Percentiles rank a stretch among this genome's conserved stretches.
Evolutionary conservation across 2,113 vertebrate genomes (phyloP).

Genomic region (Pteropus alecto): DNA sequence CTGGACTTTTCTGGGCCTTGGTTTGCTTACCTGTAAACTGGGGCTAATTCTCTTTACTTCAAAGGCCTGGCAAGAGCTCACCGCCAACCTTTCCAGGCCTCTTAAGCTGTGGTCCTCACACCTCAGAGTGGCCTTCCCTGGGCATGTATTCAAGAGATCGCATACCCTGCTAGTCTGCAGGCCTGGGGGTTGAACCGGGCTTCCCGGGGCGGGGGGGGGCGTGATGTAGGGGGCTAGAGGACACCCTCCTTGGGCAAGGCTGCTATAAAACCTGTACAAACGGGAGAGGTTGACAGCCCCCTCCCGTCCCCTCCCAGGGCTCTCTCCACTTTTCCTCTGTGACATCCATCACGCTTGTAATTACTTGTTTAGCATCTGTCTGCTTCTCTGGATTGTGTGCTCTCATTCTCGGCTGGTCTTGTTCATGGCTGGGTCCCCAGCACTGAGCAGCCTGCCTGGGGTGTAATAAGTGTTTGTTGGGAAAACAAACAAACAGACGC

Average conservation of each 20-base stretch:
- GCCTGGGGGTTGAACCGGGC: not conserved
- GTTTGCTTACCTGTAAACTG: not conserved
- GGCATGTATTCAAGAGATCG: not conserved
- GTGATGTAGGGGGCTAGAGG: not conserved
- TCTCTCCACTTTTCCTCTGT: not conserved
- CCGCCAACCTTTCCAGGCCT: not conserved
- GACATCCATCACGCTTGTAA: conserved; percentile 67
- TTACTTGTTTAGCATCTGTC: conserved; percentile 74
- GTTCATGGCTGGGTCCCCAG: conserved; percentile 66
- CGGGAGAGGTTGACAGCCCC: not conserved
- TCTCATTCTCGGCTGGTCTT: conserved; percentile 59
- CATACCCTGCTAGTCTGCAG: not conserved
- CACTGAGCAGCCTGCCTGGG: conserved; percentile 64
- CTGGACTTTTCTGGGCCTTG: not conserved
- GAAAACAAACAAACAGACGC: conserved; percentile 63
- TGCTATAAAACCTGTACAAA: not conserved
- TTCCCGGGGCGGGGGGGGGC: not conserved
- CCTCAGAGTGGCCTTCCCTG: not conserved
- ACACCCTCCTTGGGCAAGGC: not conserved
- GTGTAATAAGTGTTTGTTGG: conserved; percentile 63
- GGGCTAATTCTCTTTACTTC: not conserved
- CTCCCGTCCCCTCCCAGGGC: not conserved
- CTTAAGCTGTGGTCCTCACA: not conserved
- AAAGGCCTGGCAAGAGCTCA: not conserved
- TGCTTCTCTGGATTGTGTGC: conserved; percentile 53